Percentiles rank a stretch among this genome's conserved stretches.
Evolutionary conservation across 2,113 vertebrate species (phyloP).

Genomic region (Papio anubis): DNA sequence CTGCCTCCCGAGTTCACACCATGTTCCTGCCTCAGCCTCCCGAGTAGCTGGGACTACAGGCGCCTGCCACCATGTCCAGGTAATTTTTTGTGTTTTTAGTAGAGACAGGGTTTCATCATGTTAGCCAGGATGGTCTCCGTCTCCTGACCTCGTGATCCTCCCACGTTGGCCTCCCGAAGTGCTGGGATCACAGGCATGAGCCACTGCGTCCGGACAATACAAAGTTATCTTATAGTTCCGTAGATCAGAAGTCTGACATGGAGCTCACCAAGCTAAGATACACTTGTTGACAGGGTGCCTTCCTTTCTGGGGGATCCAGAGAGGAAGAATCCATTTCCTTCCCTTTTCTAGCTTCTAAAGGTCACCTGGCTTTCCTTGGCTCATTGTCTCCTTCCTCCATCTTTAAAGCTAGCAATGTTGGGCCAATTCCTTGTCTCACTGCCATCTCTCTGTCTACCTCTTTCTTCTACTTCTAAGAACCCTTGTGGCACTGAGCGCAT

Average conservation of each 20-base stretch:
- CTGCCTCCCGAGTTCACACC: too few relatives aligned
- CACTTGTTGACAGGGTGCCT: background rate
- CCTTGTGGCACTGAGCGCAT: background rate
- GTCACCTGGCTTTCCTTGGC: background rate
- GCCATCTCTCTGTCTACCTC: background rate
- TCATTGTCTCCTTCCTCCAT: background rate
- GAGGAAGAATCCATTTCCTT: too few relatives aligned
- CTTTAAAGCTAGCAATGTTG: background rate
- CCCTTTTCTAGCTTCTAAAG: too few relatives aligned
- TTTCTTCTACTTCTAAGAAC: background rate
- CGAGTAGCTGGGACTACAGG: too few relatives aligned
- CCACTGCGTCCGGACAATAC: background rate
- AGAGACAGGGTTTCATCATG: too few relatives aligned
- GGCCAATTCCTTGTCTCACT: background rate
- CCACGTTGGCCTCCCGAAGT: too few relatives aligned
- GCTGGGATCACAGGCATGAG: too few relatives aligned
- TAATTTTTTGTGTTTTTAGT: too few relatives aligned
- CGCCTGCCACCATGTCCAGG: fast-evolving
- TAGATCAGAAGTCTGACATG: background rate
- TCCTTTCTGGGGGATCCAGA: background rate
- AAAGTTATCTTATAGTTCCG: background rate
- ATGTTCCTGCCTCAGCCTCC: too few relatives aligned
- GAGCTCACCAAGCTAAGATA: background rate
- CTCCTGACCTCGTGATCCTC: too few relatives aligned
- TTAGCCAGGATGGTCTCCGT: too few relatives aligned